Conservation (phyloP, 2,888 invertebrate genomes). For the Nymphalis urticae region DNA sequence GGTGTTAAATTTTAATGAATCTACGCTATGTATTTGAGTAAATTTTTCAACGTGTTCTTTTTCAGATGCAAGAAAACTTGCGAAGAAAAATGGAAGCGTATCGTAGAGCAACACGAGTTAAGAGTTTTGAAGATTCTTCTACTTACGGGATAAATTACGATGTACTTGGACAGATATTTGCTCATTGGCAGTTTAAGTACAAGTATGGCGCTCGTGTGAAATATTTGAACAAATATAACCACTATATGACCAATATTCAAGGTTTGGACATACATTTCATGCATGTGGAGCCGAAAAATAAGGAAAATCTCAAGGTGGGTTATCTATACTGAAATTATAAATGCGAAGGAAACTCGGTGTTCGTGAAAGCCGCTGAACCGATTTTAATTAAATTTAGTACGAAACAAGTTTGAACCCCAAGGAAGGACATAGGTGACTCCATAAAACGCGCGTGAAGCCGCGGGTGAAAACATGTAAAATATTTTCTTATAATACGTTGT, state of each 20-base stretch:
- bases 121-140: constrained; percentile 84
- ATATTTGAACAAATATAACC: constrained; percentile 86
- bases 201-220: constrained; percentile 81
- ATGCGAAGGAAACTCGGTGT: no score
- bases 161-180: constrained; percentile 83
- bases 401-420: no score
- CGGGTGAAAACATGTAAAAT: no score
- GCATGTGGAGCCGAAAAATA: constrained; percentile 82
- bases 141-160: constrained; percentile 90
- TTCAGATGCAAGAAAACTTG: constrained; percentile 80
- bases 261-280: constrained; percentile 88
- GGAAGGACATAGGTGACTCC: no score
- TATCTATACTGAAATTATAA: not conserved
- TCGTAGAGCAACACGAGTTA: constrained; percentile 56
- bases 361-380: no score
- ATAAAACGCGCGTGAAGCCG: no score
- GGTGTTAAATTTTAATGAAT: not conserved
- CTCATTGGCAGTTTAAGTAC: constrained; percentile 90
- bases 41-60: constrained; percentile 11
- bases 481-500: no score
- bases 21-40: not conserved
- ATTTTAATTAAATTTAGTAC: no score
- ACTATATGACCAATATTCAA: constrained; percentile 89
- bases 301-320: constrained; percentile 55
- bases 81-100: constrained; percentile 75